Conservation (phyloP, 2,888 invertebrate genomes). For the Mesoligia furuncula region DNA sequence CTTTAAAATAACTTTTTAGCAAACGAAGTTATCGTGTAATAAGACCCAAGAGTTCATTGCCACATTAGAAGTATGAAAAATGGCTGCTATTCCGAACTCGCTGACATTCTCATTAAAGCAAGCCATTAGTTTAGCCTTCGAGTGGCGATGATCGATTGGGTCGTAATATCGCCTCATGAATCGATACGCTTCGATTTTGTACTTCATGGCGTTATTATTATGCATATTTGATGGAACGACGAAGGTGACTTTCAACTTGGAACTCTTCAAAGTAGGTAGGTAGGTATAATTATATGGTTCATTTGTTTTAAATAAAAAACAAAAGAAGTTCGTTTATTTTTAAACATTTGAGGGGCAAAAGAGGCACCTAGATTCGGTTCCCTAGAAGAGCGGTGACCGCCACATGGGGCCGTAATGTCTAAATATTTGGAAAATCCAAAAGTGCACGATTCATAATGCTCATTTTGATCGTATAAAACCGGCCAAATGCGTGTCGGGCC, state of each 20-base stretch:
- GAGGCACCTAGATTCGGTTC: background rate
- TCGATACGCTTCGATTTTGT: constrained; percentile 44
- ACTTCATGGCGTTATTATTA: background rate
- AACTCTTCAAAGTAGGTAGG: background rate
- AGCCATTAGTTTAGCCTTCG: constrained; percentile 53
- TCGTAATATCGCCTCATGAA: constrained; percentile 37
- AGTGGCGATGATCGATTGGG: constrained; percentile 57
- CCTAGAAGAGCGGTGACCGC: too few relatives aligned
- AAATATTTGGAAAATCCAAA: too few relatives aligned
- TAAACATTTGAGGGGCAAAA: background rate
- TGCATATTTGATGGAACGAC: constrained; percentile 13
- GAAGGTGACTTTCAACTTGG: background rate
- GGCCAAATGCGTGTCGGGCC: too few relatives aligned
- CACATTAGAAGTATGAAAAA: constrained; percentile 43
- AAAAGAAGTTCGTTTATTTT: background rate
- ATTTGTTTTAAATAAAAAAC: background rate
- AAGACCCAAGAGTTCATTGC: constrained; percentile 35
- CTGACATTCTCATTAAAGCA: constrained; percentile 57
- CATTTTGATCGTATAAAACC: too few relatives aligned
- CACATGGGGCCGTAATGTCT: too few relatives aligned
- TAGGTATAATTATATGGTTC: background rate
- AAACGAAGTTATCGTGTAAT: background rate
- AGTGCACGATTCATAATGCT: too few relatives aligned
- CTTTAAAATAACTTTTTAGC: background rate
- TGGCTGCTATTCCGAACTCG: constrained; percentile 33